These are phyloP conservation scores for Lampris incognitus DNA, from an alignment of 2,113 vertebrate genomes.

Conservation along the genomic window DNA sequence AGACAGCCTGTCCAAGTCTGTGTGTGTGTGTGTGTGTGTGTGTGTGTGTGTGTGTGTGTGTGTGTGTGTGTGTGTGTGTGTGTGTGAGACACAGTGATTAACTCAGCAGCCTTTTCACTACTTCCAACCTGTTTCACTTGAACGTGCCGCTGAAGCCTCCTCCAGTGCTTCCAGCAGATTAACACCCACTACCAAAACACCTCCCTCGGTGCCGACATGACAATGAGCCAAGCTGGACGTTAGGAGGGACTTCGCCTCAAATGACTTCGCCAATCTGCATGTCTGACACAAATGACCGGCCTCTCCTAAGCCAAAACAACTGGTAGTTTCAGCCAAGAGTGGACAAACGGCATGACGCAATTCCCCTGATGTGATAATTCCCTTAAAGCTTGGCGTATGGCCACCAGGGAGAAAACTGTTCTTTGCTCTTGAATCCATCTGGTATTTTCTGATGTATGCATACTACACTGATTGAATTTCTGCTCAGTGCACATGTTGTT, in stretches of 20 bases:
- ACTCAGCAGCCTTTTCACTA: not conserved
- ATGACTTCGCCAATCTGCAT: not conserved
- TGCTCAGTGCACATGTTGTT: too few species aligned
- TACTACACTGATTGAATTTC: too few species aligned
- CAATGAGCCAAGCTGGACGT: slow-evolving; percentile 12
- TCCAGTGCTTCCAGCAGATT: not conserved
- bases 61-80: too few species aligned
- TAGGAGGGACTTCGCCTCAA: not conserved
- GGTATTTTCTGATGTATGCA: too few species aligned
- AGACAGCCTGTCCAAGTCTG: too few species aligned
- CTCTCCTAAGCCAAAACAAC: not conserved
- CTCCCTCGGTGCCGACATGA: not conserved
- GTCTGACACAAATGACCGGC: not conserved
- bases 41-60: too few species aligned
- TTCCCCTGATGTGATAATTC: too few species aligned
- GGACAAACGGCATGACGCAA: too few species aligned
- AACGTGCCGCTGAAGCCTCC: slow-evolving; percentile 7
- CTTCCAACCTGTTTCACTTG: not conserved
- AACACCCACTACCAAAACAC: not conserved
- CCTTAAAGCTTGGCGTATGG: too few species aligned
- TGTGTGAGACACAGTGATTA: slow-evolving; percentile 2
- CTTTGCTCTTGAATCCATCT: too few species aligned
- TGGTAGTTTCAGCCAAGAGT: not conserved
- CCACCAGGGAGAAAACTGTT: too few species aligned
- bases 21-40: too few species aligned